Evolutionary conservation across 2,113 vertebrate genomes (phyloP), one percentile per base, ranked within the genome.

Genomic region (Penelope pileata): DNA sequence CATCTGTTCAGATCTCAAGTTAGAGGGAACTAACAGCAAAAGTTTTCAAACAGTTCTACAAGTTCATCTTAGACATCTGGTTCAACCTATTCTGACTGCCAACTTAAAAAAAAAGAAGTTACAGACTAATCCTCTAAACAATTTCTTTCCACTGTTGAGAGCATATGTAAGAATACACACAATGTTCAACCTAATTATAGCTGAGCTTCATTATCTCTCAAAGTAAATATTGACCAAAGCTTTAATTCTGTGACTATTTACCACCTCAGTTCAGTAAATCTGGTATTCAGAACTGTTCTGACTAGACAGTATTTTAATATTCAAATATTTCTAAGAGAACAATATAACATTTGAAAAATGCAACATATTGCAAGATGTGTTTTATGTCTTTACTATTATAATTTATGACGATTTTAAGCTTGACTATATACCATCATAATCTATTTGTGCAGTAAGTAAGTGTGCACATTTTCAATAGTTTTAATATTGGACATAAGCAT

Each of bases 151-250:
- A 21, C 29, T 64, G 21, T 18, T 85, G 32, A 80, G 50, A 85
- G 60, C 32, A 45, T 45, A 84, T 73, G 81, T 93, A 96, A 96
- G 87, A 96, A 95, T 91, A 94, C 85, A 51, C 69, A 54, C 68
- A 90, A 83, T 60, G 11, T 77, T 83, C 68, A 88, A 91, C 87
- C 45, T 87, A 43, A 95, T 87, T 69, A 32, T 75, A 88, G 64
- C 79, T 77, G 78, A 94, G 78, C 83, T 82, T 90, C 36, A 59
- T 77, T 0, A 24, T 72, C 47, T 93, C 34, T 79, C 36, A 43
- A 87, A 73, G n/a, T 38, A 91, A 78, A 63, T 67, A 81, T 2
- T 77, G 34, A 83, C 32, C 32, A 85, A 50, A 58, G 3, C 5
- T 83, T 93, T 45, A 38, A 54, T 91, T 87, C 40, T 59, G 30